Percentiles rank a stretch among this genome's conserved stretches.
phyloP scores from a whole-genome alignment of 2,888 invertebrate genomes.

The Apeira syringaria region DNA sequence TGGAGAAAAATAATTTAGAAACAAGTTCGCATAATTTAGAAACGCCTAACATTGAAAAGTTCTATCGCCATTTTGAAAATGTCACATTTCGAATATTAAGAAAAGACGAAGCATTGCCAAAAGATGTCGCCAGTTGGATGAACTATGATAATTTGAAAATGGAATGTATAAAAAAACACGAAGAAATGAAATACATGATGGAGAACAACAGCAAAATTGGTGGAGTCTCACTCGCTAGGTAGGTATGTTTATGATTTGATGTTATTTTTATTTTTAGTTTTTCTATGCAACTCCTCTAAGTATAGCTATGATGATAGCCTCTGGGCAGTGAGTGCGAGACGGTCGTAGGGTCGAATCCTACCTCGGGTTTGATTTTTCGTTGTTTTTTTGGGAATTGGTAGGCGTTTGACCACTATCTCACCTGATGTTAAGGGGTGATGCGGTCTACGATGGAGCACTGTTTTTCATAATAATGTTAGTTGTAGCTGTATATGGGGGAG shows the following conservation, averaged over 20 bases:
- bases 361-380: too few relatives aligned
- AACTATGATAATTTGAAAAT: conserved; percentile 83
- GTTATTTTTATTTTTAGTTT: conserved; percentile 14
- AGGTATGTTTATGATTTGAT: conserved; percentile 37
- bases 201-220: conserved; percentile 58
- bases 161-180: conserved; percentile 76
- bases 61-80: conserved; percentile 74
- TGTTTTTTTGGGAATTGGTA: too few relatives aligned
- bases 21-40: conserved; percentile 23
- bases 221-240: conserved; percentile 62
- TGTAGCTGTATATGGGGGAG: too few relatives aligned
- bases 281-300: not conserved
- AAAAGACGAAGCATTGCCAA: conserved; percentile 70
- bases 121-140: conserved; percentile 80
- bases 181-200: conserved; percentile 66
- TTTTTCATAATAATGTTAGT: too few relatives aligned
- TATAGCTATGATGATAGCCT: too few relatives aligned
- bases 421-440: too few relatives aligned
- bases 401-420: too few relatives aligned
- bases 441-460: too few relatives aligned
- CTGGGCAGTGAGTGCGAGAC: too few relatives aligned
- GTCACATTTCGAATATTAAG: conserved; percentile 81
- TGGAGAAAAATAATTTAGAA: conserved; percentile 44
- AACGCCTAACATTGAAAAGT: conserved; percentile 53
- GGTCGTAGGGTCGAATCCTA: too few relatives aligned